Percentiles rank a stretch among this genome's conserved stretches.
Conservation (phyloP, 1,140 invertebrate species). For the Planococcus citri region DNA sequence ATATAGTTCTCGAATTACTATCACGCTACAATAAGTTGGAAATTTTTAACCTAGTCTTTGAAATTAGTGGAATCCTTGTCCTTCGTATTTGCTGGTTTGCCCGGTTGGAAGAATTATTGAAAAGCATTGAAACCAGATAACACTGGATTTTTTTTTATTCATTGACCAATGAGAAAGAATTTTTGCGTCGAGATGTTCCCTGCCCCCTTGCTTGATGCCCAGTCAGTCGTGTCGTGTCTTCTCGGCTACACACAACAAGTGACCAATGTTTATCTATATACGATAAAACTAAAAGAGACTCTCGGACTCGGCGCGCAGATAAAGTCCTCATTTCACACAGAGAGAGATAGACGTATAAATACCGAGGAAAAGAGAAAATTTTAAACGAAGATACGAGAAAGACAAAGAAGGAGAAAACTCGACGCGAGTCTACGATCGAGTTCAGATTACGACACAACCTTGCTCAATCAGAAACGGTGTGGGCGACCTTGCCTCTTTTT, state of each 20-base stretch:
- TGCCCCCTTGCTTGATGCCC: no score
- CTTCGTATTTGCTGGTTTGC: neutral
- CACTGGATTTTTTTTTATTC: neutral
- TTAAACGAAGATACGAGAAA: neutral
- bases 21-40: neutral
- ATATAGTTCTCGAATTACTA: neutral
- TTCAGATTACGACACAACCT: conserved; percentile 17
- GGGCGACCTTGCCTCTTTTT: conserved; percentile 19
- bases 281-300: no score
- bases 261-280: no score
- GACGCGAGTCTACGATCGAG: neutral
- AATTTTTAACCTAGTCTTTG: neutral
- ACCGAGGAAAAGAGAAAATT: neutral
- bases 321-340: neutral
- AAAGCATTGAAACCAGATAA: neutral
- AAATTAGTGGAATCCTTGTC: neutral
- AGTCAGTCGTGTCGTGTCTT: neutral
- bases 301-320: neutral
- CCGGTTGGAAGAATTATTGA: neutral
- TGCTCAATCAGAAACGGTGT: conserved; percentile 18
- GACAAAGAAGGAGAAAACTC: neutral
- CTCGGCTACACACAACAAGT: neutral
- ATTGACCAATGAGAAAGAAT: neutral
- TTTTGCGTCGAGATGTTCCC: neutral
- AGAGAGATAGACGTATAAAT: neutral